phyloP scores from a whole-genome alignment of 2,113 vertebrate species.

The Prionailurus bengalensis region DNA sequence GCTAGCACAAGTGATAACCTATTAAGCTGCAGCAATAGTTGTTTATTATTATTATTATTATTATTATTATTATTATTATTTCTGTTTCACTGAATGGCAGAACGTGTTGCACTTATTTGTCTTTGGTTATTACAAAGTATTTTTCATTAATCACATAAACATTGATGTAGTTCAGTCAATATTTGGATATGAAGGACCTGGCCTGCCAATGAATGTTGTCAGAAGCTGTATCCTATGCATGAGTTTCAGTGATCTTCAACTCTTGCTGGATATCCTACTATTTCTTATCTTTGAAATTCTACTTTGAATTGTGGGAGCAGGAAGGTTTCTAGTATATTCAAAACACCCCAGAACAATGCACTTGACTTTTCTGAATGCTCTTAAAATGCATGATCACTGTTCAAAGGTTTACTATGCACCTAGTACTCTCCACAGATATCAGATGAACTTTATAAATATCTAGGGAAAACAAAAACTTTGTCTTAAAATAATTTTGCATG shows the following conservation, averaged over 20 bases:
- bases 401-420: not conserved
- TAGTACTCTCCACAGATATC: not conserved
- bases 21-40: not conserved
- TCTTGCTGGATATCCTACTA: not conserved
- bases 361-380: not conserved
- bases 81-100: not conserved
- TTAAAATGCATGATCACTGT: not conserved
- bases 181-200: not conserved
- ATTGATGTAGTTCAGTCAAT: not conserved
- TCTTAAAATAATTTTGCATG: slow-evolving; percentile 45
- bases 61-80: not conserved
- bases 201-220: not conserved
- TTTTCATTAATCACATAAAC: not conserved
- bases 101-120: not conserved
- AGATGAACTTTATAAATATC: not conserved
- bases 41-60: not conserved
- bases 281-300: slow-evolving; percentile 37
- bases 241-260: not conserved
- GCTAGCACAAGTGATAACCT: not conserved
- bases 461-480: not conserved
- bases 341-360: not conserved
- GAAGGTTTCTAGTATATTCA: not conserved
- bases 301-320: not conserved
- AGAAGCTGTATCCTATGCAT: not conserved
- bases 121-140: not conserved